Evolutionary conservation across 1,140 invertebrate species (phyloP), one percentile per base, ranked within the genome.

Genomic region (Sitophilus oryzae): DNA sequence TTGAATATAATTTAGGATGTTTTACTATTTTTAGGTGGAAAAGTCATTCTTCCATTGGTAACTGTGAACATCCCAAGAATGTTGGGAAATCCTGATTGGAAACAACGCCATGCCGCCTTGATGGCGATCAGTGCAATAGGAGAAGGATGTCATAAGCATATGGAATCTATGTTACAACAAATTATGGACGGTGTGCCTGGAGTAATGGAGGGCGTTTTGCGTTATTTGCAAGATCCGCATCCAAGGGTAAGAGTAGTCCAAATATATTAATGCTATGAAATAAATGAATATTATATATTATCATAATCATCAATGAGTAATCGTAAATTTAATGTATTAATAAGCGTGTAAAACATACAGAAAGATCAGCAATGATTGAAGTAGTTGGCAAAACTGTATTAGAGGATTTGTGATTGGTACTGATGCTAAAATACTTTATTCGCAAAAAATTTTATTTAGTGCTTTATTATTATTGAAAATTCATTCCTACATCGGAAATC

Each of bases 91-190:
- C 71, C 80, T 43, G 83, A 91, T 67, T 93, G 89, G 88, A 86
- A 85, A 63, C 83, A 86, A 56, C 79, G 96, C 19, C 91, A 98
- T 72, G 96, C 95, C 42, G 96, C 93, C 11, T 79, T 99, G 15
- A 99, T 98, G 94, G 96, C 96, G 3, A 87, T 99, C 18, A 98
- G 96, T 10, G 92, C 95, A 6, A 91, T 96, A 49, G 97, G 96
- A 0, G 97, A 99, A 79, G 96, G 96, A 11, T 98, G 94, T 67
- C 90, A 96, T 68, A 93, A 95, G 71, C 92, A 97, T 73, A 99
- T 99, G 96, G 93, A 97, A 73, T 75, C 82, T 35, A 85, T 96
- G 75, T 77, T 99, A 2, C 82, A 84, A 48, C 85, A 93, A 73
- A 91, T 99, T 46, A 87, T 98, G 71, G 82, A 89, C 50, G 90